A percentile compares a stretch with the other conserved stretches of the same genome.
These are phyloP conservation scores for Psococerastis gibbosa DNA, from an alignment of 2,888 invertebrate species.

Conservation along the genomic window DNA sequence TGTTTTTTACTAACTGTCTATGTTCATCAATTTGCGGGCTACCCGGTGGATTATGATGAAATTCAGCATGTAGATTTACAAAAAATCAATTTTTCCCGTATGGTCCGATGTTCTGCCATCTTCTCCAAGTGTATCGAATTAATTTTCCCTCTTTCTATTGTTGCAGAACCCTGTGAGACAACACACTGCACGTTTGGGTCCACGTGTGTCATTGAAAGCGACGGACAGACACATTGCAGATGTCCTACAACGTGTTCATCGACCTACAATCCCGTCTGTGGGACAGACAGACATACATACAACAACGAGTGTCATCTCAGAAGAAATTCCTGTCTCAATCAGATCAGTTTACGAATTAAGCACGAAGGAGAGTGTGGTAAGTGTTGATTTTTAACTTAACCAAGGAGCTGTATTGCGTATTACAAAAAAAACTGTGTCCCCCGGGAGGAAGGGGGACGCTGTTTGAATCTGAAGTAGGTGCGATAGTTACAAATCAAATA, in stretches of 20 bases:
- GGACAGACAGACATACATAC: slow-evolving; percentile 72
- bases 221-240: slow-evolving; percentile 5
- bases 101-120: no score
- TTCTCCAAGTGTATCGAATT: no score
- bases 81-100: no score
- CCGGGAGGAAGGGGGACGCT: no score
- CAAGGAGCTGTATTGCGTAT: no score
- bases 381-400: neutral
- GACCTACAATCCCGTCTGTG: slow-evolving; percentile 43
- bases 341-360: slow-evolving; percentile 18
- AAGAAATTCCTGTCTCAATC: slow-evolving; percentile 50
- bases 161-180: slow-evolving; percentile 9
- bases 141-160: slow-evolving; percentile 1
- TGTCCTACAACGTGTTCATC: slow-evolving; percentile 2
- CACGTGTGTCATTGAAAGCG: slow-evolving; percentile 6
- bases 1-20: no score
- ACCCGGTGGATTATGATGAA: no score
- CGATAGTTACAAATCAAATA: no score
- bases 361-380: slow-evolving; percentile 9
- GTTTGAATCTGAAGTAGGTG: no score
- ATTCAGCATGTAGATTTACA: no score
- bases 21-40: no score
- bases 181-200: slow-evolving; percentile 3
- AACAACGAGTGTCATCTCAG: slow-evolving; percentile 68
- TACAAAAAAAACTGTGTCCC: no score